Evolutionary conservation across 2,888 invertebrate species (phyloP), one percentile per base, ranked within the genome.

Genomic region (Agriotes lineatus): DNA sequence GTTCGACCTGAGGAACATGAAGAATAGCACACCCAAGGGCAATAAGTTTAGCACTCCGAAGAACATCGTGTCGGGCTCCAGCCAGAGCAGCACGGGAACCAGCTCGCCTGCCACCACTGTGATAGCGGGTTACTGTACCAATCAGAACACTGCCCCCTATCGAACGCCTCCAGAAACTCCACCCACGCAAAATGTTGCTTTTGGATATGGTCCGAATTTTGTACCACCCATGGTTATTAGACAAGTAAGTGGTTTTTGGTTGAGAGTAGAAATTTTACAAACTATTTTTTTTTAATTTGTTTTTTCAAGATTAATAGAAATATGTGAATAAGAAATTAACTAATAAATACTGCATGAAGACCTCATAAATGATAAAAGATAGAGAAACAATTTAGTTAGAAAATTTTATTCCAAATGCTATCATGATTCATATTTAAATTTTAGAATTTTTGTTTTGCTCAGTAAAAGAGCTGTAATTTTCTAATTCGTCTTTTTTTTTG

Each of bases 61-160:
- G 62, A 76, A 72, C 33, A 76, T 77, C 69, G 39, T 70, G 44
- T 61, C 71, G 64, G 75, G 78, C 63, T 83, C 83, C 20, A 83
- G 83, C 76, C 83, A 83, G 60, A 83, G 74, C 52, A 77, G 83
- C 69, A 82, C 82, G 0, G 84, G 83, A n/a, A 81, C 82, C 1
- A 84, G 79, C 73, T 84, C 84, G 10, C 84, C 84, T 4, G 84
- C 84, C 2, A 80, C 81, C 35, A 82, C 84, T 0, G 82, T 84
- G 42, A 78, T 84, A 30, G 78, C 82, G 2, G 79, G 78, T 2
- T 83, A 81, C 72, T 82, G 81, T 72, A 76, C 74, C 52, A 76
- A 76, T 57, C 73, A 73, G 52, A 64, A 69, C 19, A 58, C 76
- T 19, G 77, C 75, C 2, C 72, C 78, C 54, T 82, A 80, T 72